Conservation (phyloP, 2,888 invertebrate species). For the Nomada flava region DNA sequence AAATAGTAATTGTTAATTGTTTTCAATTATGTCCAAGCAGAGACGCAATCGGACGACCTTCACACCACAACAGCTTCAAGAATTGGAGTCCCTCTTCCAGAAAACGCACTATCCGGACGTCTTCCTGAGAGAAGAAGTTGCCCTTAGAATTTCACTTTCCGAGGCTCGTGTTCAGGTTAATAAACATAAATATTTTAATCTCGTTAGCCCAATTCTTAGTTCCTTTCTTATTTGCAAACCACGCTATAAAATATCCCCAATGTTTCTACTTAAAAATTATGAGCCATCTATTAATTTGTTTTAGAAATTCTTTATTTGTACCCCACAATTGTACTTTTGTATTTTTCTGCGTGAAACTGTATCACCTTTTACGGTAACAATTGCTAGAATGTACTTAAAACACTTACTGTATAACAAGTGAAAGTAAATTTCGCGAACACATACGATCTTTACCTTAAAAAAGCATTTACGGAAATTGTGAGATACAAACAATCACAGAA, state of each 20-base stretch:
- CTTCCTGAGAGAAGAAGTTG: conserved; percentile 94
- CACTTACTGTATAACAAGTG: no score
- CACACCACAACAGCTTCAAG: conserved; percentile 96
- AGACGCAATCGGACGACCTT: conserved; percentile 96
- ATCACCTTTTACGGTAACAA: no score
- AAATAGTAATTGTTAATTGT: conserved; percentile 34
- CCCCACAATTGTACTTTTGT: no score
- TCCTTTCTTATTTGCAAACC: background rate
- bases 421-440: no score
- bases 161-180: conserved; percentile 96
- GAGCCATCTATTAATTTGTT: no score
- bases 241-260: background rate
- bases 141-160: conserved; percentile 94
- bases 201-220: background rate
- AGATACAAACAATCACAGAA: no score
- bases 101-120: conserved; percentile 98
- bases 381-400: no score
- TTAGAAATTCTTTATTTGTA: no score
- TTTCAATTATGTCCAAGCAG: conserved; percentile 84
- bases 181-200: conserved; percentile 9
- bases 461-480: no score
- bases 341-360: no score
- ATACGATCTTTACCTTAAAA: no score
- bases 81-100: conserved; percentile 95
- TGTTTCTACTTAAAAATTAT: background rate